Evolutionary conservation across 2,113 vertebrate genomes (phyloP), one percentile per base, ranked within the genome.

Genomic region (Microtus montanus): DNA sequence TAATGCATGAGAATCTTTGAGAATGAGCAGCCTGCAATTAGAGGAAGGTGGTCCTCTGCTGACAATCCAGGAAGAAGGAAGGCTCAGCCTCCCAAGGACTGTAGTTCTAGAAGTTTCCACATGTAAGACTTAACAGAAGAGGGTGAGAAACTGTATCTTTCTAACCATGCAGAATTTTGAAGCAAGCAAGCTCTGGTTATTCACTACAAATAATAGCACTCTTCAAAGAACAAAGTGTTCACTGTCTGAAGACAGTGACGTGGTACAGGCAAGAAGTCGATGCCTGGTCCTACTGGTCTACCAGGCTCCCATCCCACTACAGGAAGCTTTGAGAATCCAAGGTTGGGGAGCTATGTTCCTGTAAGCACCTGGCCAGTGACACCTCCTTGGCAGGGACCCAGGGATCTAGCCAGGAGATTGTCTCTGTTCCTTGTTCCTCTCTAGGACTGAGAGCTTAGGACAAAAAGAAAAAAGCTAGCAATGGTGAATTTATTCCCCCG

Each of bases 171-270:
- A 10, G 92, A 89, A 87, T 92, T 64, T 0, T 30, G 35, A 80
- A 33, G 28, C 7, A 64, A 15, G 9, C 30, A n/a, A 87, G 84
- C 8, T 78, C 75, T 35, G 64, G 73, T 41, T 41, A 75, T 8
- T 83, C 4, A n/a, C 11, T n/a, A 41, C 80, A 87, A 87, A 73
- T 35, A 64, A 84, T 0, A 41, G 17, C 58, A 35, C 20, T 66
- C 61, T 94, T 92, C 68, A 80, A 93, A 95, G 52, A 10, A 44
- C 61, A 41, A 95, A 82, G 15, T 68, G 33, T 19, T 89, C 20
- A 13, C 28, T 66, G 70, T 61, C n/a, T n/a, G 66, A 68, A 95
- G 14, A 71, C 20, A 61, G 54, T 74, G 14, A 58, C 7, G 1
- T 33, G 15, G 33, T 64, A 28, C 1, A 74, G 4, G 10, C 13